phyloP scores from a whole-genome alignment of 1,140 invertebrate genomes.

The Atopsyche davidsoni region DNA sequence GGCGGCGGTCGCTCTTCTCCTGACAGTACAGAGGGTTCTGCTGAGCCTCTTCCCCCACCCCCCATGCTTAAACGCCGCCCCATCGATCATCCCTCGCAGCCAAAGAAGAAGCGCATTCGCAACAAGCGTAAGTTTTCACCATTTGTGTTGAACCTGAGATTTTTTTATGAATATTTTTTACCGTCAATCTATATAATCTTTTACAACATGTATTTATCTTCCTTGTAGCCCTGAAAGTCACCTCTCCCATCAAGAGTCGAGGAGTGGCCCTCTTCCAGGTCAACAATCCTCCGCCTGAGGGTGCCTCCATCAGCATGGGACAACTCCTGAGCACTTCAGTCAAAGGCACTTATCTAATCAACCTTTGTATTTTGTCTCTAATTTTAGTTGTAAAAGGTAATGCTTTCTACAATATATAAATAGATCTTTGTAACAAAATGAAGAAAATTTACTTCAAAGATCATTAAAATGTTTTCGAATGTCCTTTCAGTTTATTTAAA shows the following conservation, averaged over 20 bases:
- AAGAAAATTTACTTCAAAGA: not conserved
- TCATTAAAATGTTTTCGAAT: not conserved
- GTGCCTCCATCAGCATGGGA: slow-evolving; percentile 22
- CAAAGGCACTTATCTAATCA: slow-evolving; percentile 7
- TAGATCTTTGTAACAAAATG: too few relatives aligned
- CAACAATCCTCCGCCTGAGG: slow-evolving; percentile 29
- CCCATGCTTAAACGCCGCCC: too few relatives aligned
- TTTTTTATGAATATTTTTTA: not conserved
- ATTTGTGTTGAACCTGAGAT: too few relatives aligned
- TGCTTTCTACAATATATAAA: too few relatives aligned
- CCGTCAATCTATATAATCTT: not conserved
- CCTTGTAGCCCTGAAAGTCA: slow-evolving; percentile 10
- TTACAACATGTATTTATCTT: not conserved
- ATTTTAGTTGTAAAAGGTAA: too few relatives aligned
- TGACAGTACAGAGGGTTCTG: slow-evolving; percentile 14
- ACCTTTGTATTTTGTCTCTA: too few relatives aligned
- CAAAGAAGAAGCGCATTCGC: slow-evolving; percentile 11
- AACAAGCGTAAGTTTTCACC: too few relatives aligned
- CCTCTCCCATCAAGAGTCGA: slow-evolving; percentile 24
- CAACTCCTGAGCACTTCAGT: slow-evolving; percentile 7
- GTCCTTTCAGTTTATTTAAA: too few relatives aligned
- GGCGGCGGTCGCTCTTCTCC: slow-evolving; percentile 21
- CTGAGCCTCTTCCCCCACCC: too few relatives aligned
- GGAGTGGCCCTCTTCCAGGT: slow-evolving; percentile 23
- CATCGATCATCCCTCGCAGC: too few relatives aligned